Evolutionary conservation across 2,797 vertebrate genomes (phyloP).

Genomic region (Melanotaenia nigrans): DNA sequence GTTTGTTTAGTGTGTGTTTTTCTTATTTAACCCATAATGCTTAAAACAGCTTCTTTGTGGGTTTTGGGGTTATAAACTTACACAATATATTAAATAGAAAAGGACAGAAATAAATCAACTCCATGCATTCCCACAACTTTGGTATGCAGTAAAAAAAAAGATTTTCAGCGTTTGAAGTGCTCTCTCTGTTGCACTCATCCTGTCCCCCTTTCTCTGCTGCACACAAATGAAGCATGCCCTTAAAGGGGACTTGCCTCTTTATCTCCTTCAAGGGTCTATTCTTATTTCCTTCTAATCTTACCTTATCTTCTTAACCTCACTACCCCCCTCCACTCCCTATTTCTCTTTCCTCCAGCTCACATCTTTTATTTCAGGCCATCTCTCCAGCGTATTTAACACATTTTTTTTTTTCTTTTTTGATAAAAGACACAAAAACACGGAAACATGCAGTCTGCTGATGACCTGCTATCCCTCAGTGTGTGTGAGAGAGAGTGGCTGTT

Average conservation of each 20-base stretch:
- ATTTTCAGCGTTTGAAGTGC: conserved; percentile 30
- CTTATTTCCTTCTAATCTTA: conserved; percentile 19
- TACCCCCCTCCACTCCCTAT: neutral
- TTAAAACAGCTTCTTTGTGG: neutral
- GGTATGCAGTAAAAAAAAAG: conserved; percentile 22
- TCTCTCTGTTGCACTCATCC: conserved; percentile 30
- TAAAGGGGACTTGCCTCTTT: conserved; percentile 48
- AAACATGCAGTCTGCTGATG: conserved; percentile 55
- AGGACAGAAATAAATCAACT: conserved; percentile 44
- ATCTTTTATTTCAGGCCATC: conserved; percentile 52
- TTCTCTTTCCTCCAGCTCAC: conserved; percentile 33
- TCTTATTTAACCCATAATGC: conserved; percentile 5
- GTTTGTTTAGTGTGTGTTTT: neutral
- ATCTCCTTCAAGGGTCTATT: conserved; percentile 28
- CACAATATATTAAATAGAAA: conserved; percentile 19
- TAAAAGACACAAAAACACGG: conserved; percentile 49
- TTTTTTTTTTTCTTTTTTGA: neutral
- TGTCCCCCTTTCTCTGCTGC: conserved; percentile 22
- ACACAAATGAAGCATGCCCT: conserved; percentile 57
- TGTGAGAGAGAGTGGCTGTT: conserved; percentile 56
- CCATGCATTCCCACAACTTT: conserved; percentile 52
- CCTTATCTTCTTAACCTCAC: neutral
- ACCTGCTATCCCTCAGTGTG: conserved; percentile 59
- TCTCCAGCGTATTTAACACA: conserved; percentile 37
- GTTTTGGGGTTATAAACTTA: conserved; percentile 11